phyloP scores from a whole-genome alignment of 2,797 vertebrate species.

The Acanthurus tractus region DNA sequence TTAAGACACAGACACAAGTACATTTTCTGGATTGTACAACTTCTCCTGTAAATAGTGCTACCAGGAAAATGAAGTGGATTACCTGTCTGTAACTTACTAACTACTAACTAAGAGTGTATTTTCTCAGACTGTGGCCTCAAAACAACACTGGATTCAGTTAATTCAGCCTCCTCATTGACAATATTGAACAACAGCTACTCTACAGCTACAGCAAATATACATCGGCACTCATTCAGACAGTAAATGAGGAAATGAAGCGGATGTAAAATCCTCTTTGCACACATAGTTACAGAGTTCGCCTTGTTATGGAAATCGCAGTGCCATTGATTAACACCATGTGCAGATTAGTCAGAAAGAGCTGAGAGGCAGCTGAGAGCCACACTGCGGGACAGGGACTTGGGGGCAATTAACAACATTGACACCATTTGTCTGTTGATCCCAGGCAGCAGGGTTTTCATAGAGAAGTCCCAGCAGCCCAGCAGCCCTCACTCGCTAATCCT shows the following conservation, averaged over 20 bases:
- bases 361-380: conserved; percentile 53
- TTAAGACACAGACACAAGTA: not conserved
- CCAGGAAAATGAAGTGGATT: not conserved
- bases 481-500: conserved; percentile 60
- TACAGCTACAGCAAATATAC: conserved; percentile 14
- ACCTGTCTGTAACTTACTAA: not conserved
- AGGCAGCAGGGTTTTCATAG: conserved; percentile 52
- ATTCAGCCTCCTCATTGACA: conserved; percentile 14
- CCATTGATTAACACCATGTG: conserved; percentile 56
- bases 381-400: conserved; percentile 58
- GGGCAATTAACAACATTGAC: conserved; percentile 69
- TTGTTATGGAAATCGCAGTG: conserved; percentile 50
- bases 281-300: conserved; percentile 43
- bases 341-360: conserved; percentile 52
- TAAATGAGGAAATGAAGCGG: not conserved
- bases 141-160: conserved; percentile 13
- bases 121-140: not conserved
- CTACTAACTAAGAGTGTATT: not conserved
- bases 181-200: conserved; percentile 21
- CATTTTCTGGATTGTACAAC: not conserved
- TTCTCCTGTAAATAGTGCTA: not conserved
- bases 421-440: conserved; percentile 63
- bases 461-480: conserved; percentile 40
- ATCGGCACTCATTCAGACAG: conserved; percentile 11
- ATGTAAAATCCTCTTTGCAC: conserved; percentile 43